Percentiles rank a stretch among this genome's conserved stretches.
Evolutionary conservation across 2,797 vertebrate species (phyloP).

Genomic region (Lerista edwardsae): DNA sequence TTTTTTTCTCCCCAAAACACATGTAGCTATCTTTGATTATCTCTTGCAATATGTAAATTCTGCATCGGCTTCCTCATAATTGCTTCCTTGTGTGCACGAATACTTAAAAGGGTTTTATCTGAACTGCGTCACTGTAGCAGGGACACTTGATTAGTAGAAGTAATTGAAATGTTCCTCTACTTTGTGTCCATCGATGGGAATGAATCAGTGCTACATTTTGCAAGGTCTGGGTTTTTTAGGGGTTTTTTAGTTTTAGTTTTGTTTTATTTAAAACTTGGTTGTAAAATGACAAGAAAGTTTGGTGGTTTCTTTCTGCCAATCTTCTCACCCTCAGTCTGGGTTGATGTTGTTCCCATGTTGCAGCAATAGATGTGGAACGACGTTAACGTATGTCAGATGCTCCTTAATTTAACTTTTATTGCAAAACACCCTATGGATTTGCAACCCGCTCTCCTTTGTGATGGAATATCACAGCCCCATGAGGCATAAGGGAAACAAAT

Average conservation of each 20-base stretch:
- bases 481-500: not conserved
- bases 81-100: constrained; percentile 68
- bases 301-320: not conserved
- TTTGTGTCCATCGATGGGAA: constrained; percentile 51
- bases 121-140: constrained; percentile 56
- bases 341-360: not conserved
- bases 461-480: too few relatives aligned
- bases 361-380: too few relatives aligned
- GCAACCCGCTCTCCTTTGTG: too few relatives aligned
- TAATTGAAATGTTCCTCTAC: constrained; percentile 58
- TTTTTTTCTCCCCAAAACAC: constrained; percentile 42
- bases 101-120: constrained; percentile 59
- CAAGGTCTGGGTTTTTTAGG: constrained; percentile 26
- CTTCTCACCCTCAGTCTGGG: not conserved
- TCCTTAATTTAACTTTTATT: not conserved
- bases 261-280: too few relatives aligned
- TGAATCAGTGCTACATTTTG: constrained; percentile 29
- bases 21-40: constrained; percentile 40
- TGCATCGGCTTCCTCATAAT: constrained; percentile 54
- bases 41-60: constrained; percentile 61
- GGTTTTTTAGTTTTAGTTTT: too few relatives aligned
- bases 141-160: constrained; percentile 56
- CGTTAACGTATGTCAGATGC: not conserved
- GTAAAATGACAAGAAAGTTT: not conserved
- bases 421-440: too few relatives aligned